phyloP scores from a whole-genome alignment of 2,113 vertebrate species.

The Syngnathoides biaculeatus region DNA sequence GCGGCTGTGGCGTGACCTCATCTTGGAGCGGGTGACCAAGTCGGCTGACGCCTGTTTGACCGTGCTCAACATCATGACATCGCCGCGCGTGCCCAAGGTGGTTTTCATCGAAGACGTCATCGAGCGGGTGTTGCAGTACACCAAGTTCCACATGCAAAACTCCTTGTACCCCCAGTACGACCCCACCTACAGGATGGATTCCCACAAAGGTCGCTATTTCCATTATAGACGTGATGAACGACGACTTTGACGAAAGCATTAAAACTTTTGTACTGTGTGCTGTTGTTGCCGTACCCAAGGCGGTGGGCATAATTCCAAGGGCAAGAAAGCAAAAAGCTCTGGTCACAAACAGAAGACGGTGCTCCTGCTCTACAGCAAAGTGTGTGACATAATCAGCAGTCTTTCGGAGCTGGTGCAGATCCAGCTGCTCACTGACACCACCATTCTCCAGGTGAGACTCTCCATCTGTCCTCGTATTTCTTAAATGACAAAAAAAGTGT shows the following conservation, averaged over 20 bases:
- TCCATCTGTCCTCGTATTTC: not conserved
- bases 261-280: not conserved
- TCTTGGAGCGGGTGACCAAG: conserved; percentile 96
- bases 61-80: conserved; percentile 96
- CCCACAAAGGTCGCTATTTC: conserved; percentile 82
- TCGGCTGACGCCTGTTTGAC: conserved; percentile 95
- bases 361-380: conserved; percentile 92
- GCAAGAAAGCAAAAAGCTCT: conserved; percentile 89
- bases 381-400: conserved; percentile 91
- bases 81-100: conserved; percentile 91
- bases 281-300: conserved; percentile 62
- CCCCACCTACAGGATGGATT: conserved; percentile 84
- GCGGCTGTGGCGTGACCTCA: conserved; percentile 92
- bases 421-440: conserved; percentile 95
- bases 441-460: conserved; percentile 88
- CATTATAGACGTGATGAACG: not conserved
- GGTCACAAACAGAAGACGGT: conserved; percentile 94
- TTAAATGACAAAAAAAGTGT: not conserved
- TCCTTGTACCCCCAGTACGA: conserved; percentile 97
- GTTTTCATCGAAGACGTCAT: conserved; percentile 98
- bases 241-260: not conserved
- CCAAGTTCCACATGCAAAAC: conserved; percentile 96
- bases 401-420: conserved; percentile 92
- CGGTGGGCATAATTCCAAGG: conserved; percentile 86
- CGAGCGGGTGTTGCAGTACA: conserved; percentile 93